Conservation (phyloP, 2,888 invertebrate genomes). For the Phengaris arion region DNA sequence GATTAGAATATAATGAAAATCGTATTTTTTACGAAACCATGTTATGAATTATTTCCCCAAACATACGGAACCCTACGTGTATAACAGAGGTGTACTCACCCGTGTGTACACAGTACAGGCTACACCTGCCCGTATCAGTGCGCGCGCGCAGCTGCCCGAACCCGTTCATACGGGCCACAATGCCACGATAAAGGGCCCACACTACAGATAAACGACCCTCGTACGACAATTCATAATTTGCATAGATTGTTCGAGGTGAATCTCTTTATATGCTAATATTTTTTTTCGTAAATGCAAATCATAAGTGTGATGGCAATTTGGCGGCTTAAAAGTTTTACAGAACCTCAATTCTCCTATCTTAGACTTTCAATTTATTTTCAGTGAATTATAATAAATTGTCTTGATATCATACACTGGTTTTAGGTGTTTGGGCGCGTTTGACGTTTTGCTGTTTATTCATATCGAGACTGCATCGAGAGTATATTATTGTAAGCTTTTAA, state of each 20-base stretch:
- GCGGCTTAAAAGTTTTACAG: neutral
- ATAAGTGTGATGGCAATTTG: neutral
- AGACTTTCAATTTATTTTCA: no score
- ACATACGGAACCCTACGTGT: neutral
- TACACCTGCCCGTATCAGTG: constrained; percentile 67
- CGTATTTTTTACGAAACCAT: neutral
- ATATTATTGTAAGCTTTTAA: no score
- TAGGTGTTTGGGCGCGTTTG: no score
- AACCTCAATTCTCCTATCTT: no score
- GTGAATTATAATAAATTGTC: no score
- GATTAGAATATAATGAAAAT: no score
- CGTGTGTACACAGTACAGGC: constrained; percentile 22
- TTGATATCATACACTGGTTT: no score
- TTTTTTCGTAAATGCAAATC: constrained; percentile 2
- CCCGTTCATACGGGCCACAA: constrained; percentile 33
- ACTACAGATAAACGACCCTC: constrained; percentile 32
- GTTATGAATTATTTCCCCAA: neutral
- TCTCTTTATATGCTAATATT: neutral
- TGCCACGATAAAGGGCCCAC: constrained; percentile 28
- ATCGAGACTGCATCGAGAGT: no score
- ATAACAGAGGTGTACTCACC: neutral
- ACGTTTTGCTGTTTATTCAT: no score
- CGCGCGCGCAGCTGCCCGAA: constrained; percentile 54
- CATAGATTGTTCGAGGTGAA: constrained; percentile 24
- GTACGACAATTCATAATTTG: constrained; percentile 27